Conservation (phyloP, 2,888 invertebrate genomes). For the Erebia aethiops region DNA sequence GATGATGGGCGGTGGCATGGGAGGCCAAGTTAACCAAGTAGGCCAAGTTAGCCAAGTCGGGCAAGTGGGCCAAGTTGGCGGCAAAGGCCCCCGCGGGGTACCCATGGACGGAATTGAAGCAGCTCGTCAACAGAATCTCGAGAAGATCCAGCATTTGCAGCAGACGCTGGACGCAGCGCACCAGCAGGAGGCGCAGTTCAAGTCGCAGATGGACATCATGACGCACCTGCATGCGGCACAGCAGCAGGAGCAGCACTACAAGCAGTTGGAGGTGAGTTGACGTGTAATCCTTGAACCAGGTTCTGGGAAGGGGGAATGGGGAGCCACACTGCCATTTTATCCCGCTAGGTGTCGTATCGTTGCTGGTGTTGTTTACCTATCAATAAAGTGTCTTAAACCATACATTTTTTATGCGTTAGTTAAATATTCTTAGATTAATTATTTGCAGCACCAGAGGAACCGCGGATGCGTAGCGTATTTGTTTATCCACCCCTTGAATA, state of each 20-base stretch:
- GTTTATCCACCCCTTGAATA: too few species aligned
- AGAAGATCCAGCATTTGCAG: slow-evolving; percentile 88
- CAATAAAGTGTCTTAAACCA: too few species aligned
- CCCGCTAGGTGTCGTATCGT: too few species aligned
- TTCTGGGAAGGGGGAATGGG: too few species aligned
- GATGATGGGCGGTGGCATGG: slow-evolving; percentile 69
- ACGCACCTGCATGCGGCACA: slow-evolving; percentile 89
- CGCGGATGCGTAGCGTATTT: too few species aligned
- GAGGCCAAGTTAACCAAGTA: slow-evolving; percentile 52
- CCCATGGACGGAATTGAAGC: slow-evolving; percentile 85
- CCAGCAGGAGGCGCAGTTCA: slow-evolving; percentile 91
- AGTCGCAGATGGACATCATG: slow-evolving; percentile 89
- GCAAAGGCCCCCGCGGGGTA: slow-evolving; percentile 60
- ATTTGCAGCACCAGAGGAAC: too few species aligned
- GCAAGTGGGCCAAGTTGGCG: slow-evolving; percentile 56
- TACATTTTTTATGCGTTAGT: too few species aligned
- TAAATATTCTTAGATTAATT: too few species aligned
- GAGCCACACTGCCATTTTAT: too few species aligned
- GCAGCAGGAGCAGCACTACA: slow-evolving; percentile 91
- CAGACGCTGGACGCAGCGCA: slow-evolving; percentile 92
- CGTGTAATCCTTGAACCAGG: too few species aligned
- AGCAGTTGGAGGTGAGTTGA: slow-evolving; percentile 84
- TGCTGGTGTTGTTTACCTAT: too few species aligned
- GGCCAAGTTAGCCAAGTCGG: slow-evolving; percentile 34
- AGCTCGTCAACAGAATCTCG: slow-evolving; percentile 88